phyloP scores from a whole-genome alignment of 2,888 invertebrate species.

The Drosophila peninsularis region DNA sequence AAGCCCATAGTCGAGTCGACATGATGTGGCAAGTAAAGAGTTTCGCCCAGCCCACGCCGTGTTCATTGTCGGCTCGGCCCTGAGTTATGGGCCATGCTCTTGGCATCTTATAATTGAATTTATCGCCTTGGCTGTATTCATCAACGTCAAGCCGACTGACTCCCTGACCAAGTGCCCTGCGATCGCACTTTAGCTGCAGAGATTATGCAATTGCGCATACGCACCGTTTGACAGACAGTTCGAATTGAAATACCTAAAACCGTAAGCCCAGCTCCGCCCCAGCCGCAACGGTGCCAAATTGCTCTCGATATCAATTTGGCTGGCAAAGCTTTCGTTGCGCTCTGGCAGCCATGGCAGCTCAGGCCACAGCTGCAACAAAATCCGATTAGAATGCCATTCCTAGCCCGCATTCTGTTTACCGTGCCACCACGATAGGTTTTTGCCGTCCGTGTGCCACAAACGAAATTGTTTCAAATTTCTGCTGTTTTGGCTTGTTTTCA shows the following conservation, averaged over 20 bases:
- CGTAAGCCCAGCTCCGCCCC: not conserved
- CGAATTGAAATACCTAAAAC: slow-evolving; percentile 51
- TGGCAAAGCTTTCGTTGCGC: slow-evolving; percentile 59
- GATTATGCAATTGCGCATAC: slow-evolving; percentile 74
- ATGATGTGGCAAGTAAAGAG: slow-evolving; percentile 47
- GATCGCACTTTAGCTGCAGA: slow-evolving; percentile 59
- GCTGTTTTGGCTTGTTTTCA: slow-evolving; percentile 41
- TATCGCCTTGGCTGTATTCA: slow-evolving; percentile 71
- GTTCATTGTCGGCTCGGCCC: slow-evolving; percentile 47
- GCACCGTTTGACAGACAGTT: slow-evolving; percentile 46
- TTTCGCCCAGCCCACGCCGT: slow-evolving; percentile 9
- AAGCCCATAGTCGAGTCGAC: slow-evolving; percentile 53
- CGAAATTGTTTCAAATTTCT: slow-evolving; percentile 69
- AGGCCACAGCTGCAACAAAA: slow-evolving; percentile 73
- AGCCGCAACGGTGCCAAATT: slow-evolving; percentile 61
- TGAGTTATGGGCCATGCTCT: slow-evolving; percentile 62
- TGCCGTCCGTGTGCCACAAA: slow-evolving; percentile 46
- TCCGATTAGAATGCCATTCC: slow-evolving; percentile 73
- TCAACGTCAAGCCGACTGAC: slow-evolving; percentile 60
- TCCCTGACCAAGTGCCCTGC: slow-evolving; percentile 21
- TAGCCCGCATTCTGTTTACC: slow-evolving; percentile 35
- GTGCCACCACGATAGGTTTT: slow-evolving; percentile 8
- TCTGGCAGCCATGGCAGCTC: slow-evolving; percentile 34
- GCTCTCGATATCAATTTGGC: slow-evolving; percentile 74
- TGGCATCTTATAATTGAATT: slow-evolving; percentile 73